These are phyloP conservation scores for Saturnia japonica DNA, from an alignment of 2,888 invertebrate genomes.

Conservation along the genomic window DNA sequence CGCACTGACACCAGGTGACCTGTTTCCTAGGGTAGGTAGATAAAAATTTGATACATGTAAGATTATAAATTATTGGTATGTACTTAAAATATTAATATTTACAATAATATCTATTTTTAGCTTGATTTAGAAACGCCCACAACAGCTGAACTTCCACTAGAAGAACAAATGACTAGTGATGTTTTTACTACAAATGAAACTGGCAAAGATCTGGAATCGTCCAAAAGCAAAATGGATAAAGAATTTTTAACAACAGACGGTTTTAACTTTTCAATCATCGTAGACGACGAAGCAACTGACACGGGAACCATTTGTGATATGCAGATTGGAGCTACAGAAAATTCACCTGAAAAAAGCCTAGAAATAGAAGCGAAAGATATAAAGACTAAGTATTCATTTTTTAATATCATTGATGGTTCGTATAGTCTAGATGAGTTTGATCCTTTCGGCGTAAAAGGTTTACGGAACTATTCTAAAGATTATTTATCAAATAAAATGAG, in stretches of 20 bases:
- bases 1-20: conserved; percentile 66
- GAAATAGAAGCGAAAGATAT: conserved; percentile 32
- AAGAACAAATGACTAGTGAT: conserved; percentile 59
- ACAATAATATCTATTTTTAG: conserved; percentile 44
- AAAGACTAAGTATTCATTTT: conserved; percentile 54
- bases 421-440: conserved; percentile 72
- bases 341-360: conserved; percentile 52
- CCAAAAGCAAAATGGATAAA: conserved; percentile 51
- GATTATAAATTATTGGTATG: background rate
- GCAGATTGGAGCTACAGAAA: conserved; percentile 46
- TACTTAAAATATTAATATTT: background rate
- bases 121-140: conserved; percentile 78
- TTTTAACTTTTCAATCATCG: conserved; percentile 69
- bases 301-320: conserved; percentile 46
- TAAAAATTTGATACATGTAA: background rate
- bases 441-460: conserved; percentile 68
- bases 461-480: conserved; percentile 51
- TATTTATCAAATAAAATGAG: conserved; percentile 58
- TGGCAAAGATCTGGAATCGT: conserved; percentile 51
- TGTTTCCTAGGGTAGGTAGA: conserved; percentile 63
- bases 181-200: conserved; percentile 64
- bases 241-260: conserved; percentile 63
- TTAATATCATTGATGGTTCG: conserved; percentile 75
- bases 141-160: conserved; percentile 70
- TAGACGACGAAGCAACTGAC: conserved; percentile 58